phyloP scores from a whole-genome alignment of 2,888 invertebrate genomes.

The Schrankia costaestrigalis region DNA sequence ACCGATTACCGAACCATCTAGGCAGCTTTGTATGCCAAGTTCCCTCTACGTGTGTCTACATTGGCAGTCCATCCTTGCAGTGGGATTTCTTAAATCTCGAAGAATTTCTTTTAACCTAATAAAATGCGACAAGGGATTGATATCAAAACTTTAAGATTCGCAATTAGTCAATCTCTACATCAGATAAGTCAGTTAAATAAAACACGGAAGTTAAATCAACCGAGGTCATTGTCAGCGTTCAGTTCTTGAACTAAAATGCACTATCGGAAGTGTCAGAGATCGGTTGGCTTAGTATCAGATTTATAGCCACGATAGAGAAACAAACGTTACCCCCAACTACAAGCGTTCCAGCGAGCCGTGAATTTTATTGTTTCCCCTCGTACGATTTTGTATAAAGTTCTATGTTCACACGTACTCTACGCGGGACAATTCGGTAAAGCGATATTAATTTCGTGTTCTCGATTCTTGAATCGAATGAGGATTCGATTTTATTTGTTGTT shows the following conservation, averaged over 20 bases:
- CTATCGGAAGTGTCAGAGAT: slow-evolving; percentile 48
- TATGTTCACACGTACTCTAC: slow-evolving; percentile 50
- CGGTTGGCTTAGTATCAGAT: slow-evolving; percentile 52
- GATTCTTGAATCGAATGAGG: slow-evolving; percentile 8
- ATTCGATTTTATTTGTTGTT: no score
- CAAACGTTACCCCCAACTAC: slow-evolving; percentile 34
- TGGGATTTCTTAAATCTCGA: no score
- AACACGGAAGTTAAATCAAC: slow-evolving; percentile 8
- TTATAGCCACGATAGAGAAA: slow-evolving; percentile 46
- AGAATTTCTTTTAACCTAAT: no score
- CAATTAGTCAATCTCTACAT: no score
- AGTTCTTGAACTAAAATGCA: slow-evolving; percentile 42
- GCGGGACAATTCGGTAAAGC: slow-evolving; percentile 38
- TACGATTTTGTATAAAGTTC: slow-evolving; percentile 55
- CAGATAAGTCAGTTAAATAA: no score
- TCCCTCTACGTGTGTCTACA: no score
- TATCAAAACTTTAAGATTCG: no score
- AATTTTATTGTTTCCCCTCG: slow-evolving; percentile 71
- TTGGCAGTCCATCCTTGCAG: no score
- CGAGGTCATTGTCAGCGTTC: slow-evolving; percentile 28
- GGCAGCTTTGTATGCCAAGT: no score
- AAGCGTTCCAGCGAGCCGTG: slow-evolving; percentile 56
- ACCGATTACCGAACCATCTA: no score
- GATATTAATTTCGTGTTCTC: slow-evolving; percentile 50
- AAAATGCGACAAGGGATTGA: no score